Conservation (phyloP, 2,113 vertebrate genomes). For the Cololabis saira region DNA sequence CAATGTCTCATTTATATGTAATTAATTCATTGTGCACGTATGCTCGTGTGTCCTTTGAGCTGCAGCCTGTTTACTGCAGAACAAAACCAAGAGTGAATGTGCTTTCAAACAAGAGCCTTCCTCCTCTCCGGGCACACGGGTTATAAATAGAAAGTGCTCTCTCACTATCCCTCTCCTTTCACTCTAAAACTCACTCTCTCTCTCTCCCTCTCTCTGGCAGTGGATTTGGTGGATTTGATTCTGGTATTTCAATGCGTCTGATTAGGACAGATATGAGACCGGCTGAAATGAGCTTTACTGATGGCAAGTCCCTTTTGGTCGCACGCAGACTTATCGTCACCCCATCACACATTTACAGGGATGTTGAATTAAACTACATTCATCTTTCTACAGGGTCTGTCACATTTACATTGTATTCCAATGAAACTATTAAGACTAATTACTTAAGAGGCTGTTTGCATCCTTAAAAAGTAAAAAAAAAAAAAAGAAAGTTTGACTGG, state of each 20-base stretch:
- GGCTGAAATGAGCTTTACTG: constrained; percentile 49
- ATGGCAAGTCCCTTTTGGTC: constrained; percentile 40
- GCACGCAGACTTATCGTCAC: not conserved
- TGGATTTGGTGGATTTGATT: constrained; percentile 45
- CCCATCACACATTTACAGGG: not conserved
- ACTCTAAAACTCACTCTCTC: constrained; percentile 47
- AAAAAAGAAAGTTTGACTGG: not conserved
- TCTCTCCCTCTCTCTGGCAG: constrained; percentile 33
- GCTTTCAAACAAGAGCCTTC: constrained; percentile 70
- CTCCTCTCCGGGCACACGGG: constrained; percentile 63
- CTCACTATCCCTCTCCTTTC: constrained; percentile 54
- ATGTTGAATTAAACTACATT: not conserved
- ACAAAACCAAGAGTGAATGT: constrained; percentile 48
- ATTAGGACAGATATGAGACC: constrained; percentile 39
- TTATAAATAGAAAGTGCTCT: constrained; percentile 77
- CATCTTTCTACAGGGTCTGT: not conserved
- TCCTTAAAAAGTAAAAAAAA: not conserved
- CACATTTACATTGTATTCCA: not conserved
- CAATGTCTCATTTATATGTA: constrained; percentile 12
- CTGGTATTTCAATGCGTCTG: constrained; percentile 55
- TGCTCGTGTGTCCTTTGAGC: constrained; percentile 16
- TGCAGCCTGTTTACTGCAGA: constrained; percentile 50
- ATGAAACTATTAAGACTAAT: too few relatives aligned
- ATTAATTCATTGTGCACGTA: constrained; percentile 9
- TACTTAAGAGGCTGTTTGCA: not conserved